These are phyloP conservation scores for Alouatta palliata DNA, from an alignment of 2,113 vertebrate species.

Conservation along the genomic window DNA sequence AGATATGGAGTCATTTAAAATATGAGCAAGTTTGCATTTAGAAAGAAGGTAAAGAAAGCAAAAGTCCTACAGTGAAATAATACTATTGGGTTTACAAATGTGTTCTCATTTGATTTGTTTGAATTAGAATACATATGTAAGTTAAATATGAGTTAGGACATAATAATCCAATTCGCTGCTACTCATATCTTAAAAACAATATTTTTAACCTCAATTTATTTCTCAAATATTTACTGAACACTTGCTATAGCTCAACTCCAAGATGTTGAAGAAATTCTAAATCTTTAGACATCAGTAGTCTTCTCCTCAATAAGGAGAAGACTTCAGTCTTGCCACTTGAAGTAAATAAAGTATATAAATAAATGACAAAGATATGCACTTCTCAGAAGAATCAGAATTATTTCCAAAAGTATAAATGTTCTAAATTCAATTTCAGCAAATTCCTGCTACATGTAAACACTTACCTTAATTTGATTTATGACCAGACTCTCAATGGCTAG, in stretches of 20 bases:
- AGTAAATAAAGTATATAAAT: not conserved
- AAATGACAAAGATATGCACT: not conserved
- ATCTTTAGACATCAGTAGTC: not conserved
- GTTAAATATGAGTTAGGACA: not conserved
- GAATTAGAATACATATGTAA: not conserved
- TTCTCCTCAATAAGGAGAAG: not conserved
- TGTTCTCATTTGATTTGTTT: not conserved
- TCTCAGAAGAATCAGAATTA: constrained; percentile 8
- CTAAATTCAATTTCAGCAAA: not conserved
- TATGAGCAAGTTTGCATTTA: not conserved
- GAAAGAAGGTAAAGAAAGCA: constrained; percentile 2
- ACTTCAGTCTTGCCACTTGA: not conserved
- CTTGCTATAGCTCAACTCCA: not conserved
- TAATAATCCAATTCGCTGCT: constrained; percentile 2
- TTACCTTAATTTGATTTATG: not conserved
- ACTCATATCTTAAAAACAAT: not conserved
- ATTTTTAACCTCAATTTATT: not conserved
- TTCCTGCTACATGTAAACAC: not conserved
- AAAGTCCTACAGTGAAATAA: not conserved
- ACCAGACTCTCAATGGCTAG: not conserved
- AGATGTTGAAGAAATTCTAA: not conserved
- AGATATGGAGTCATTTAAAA: not conserved
- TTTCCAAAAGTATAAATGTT: not conserved
- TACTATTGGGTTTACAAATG: not conserved
- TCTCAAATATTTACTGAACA: not conserved